Percentiles rank a stretch among this genome's conserved stretches.
Conservation (phyloP, 2,113 vertebrate genomes). For the Piliocolobus tephrosceles region DNA sequence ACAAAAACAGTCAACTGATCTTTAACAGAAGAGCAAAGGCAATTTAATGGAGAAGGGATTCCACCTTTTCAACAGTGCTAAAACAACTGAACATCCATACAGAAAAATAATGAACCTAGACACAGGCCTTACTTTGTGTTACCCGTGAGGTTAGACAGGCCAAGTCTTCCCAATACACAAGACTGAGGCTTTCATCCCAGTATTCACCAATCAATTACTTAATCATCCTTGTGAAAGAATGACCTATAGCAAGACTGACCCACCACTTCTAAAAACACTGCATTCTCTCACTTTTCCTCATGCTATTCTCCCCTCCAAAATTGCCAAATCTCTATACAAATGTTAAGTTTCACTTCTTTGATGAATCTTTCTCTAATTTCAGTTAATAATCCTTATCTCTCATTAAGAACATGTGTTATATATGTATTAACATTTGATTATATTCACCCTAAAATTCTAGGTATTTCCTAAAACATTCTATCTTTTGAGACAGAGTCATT, state of each 20-base stretch:
- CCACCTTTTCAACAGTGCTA: not conserved
- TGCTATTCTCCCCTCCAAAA: not conserved
- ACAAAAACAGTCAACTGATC: not conserved
- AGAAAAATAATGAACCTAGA: not conserved
- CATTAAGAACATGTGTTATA: not conserved
- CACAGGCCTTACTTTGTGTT: not conserved
- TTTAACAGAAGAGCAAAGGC: not conserved
- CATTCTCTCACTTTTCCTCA: not conserved
- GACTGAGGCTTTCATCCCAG: not conserved
- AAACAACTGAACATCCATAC: not conserved
- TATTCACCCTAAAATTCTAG: not conserved
- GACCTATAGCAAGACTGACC: not conserved
- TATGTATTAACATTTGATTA: not conserved
- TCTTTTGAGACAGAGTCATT: too few relatives aligned
- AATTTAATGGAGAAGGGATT: not conserved
- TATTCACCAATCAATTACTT: not conserved
- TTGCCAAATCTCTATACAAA: not conserved
- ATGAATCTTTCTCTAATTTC: not conserved
- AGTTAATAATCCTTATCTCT: not conserved
- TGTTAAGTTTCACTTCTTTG: not conserved
- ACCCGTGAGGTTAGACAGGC: not conserved
- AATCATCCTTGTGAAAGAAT: not conserved
- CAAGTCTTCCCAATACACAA: not conserved
- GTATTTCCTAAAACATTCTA: not conserved
- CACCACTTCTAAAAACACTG: not conserved